Evolutionary conservation across 2,797 vertebrate species (phyloP).

Genomic region (Characodon lateralis): DNA sequence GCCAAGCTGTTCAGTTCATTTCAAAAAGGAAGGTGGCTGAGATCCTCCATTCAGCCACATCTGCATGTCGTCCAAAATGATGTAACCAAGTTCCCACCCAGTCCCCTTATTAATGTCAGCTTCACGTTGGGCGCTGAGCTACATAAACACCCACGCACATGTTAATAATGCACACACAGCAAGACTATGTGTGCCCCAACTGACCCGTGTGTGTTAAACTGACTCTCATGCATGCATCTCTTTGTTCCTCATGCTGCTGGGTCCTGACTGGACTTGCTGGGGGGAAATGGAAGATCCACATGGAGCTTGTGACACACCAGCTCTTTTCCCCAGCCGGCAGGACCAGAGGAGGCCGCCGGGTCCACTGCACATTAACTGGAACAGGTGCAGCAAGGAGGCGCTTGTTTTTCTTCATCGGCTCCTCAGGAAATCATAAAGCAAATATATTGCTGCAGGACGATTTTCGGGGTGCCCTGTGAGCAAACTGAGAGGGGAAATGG

Average conservation of each 20-base stretch:
- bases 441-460: slow-evolving; percentile 85
- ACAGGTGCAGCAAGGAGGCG: slow-evolving; percentile 82
- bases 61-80: slow-evolving; percentile 75
- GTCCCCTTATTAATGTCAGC: slow-evolving; percentile 82
- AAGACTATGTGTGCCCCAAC: slow-evolving; percentile 72
- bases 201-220: slow-evolving; percentile 77
- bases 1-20: slow-evolving; percentile 39
- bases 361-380: slow-evolving; percentile 79
- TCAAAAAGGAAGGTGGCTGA: slow-evolving; percentile 36
- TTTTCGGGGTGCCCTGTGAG: slow-evolving; percentile 87
- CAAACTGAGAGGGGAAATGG: slow-evolving; percentile 86
- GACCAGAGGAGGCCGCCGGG: slow-evolving; percentile 71
- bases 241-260: slow-evolving; percentile 48
- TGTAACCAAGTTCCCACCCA: slow-evolving; percentile 76
- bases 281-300: slow-evolving; percentile 80
- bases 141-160: slow-evolving; percentile 81
- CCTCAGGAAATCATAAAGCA: slow-evolving; percentile 90
- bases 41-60: slow-evolving; percentile 71
- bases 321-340: slow-evolving; percentile 65
- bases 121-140: slow-evolving; percentile 73
- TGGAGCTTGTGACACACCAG: slow-evolving; percentile 69
- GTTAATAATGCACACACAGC: slow-evolving; percentile 80
- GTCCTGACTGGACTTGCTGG: slow-evolving; percentile 48
- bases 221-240: slow-evolving; percentile 69
- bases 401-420: slow-evolving; percentile 83